Evolutionary conservation across 2,113 vertebrate genomes (phyloP), one percentile per base, ranked within the genome.

Genomic region (Megalops atlanticus): DNA sequence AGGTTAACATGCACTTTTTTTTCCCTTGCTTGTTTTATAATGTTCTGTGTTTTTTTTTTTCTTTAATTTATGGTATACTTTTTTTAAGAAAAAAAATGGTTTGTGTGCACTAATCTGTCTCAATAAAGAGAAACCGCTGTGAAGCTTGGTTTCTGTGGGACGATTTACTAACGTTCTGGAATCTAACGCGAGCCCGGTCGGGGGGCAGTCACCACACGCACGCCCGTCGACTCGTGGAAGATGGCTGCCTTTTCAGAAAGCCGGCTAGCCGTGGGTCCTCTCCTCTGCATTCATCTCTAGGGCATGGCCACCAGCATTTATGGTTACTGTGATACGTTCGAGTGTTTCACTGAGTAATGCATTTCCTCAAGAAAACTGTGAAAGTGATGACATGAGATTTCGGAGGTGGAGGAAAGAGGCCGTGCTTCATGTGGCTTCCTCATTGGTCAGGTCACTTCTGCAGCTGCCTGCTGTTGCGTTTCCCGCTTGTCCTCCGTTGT

Each of bases 81-180:
- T 91, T 92, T 91, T 89, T 40, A 78, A 80, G 75, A 47, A 68
- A 47, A 86, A 73, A 54, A 84, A 85, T 88, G 86, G 87, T 89
- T 91, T 93, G 87, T 92, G 90, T 91, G 87, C 87, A 90, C 90
- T 91, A 91, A 93, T 88, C 88, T 90, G 89, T 92, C 83, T 88
- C 83, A 88, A 89, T 88, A 88, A 93, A 89, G 87, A 86, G 88
- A 89, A 88, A 89, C 87, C 85, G 88, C 88, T 91, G 90, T 92
- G 91, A 92, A 87, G 87, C 86, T 91, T 91, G 82, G 87, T 76
- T 82, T 85, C 79, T 84, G 85, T 82, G 88, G 85, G 82, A 81
- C 14, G 79, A 69, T 81, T 86, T 83, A 86, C 87, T 70, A 84
- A 88, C 85, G 76, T 79, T 85, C 86, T 41, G 78, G 80, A 72